These are phyloP conservation scores for Argya squamiceps DNA, from an alignment of 2,797 vertebrate species.

Conservation along the genomic window DNA sequence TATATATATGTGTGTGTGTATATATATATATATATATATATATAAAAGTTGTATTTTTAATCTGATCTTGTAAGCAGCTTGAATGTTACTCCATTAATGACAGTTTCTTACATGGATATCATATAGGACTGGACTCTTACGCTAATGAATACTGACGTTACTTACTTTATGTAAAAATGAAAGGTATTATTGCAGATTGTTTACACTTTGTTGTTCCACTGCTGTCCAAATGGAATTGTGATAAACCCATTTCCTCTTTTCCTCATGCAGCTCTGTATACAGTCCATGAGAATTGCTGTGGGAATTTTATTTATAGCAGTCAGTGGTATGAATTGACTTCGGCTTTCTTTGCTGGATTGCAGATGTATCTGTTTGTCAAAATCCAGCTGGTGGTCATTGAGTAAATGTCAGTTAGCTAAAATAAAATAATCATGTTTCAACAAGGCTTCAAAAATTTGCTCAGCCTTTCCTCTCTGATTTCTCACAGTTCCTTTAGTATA, in stretches of 20 bases:
- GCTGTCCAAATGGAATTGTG: background rate
- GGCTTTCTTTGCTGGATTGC: background rate
- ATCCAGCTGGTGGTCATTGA: background rate
- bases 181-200: background rate
- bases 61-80: background rate
- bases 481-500: background rate
- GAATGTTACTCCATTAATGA: background rate
- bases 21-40: too few species aligned
- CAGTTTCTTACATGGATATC: background rate
- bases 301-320: conserved; percentile 7
- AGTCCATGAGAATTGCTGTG: background rate
- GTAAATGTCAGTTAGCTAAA: background rate
- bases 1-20: background rate
- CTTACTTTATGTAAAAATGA: background rate
- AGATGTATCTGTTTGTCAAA: background rate
- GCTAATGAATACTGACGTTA: background rate
- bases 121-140: background rate
- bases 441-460: background rate
- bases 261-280: background rate
- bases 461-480: background rate
- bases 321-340: background rate
- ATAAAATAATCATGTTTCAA: background rate
- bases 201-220: background rate
- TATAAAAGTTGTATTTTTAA: background rate
- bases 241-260: conserved; percentile 8